Conservation (phyloP, 2,888 invertebrate genomes). For the Athetis lepigone region DNA sequence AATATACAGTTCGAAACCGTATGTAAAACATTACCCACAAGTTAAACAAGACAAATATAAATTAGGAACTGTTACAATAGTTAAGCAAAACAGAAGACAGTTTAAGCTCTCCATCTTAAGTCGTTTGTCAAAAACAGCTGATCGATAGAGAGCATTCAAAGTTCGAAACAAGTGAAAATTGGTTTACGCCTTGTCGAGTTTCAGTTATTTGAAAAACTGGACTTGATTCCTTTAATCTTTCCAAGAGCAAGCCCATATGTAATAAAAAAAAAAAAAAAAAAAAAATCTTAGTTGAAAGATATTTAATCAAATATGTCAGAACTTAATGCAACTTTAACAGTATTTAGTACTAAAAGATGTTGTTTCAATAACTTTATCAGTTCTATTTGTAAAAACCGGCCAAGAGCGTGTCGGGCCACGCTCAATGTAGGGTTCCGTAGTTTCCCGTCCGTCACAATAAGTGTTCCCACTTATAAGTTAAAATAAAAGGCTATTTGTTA, state of each 20-base stretch:
- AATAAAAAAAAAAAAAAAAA: too few relatives aligned
- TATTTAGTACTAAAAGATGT: background rate
- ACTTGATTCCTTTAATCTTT: constrained; percentile 26
- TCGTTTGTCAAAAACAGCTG: constrained; percentile 41
- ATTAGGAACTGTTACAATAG: constrained; percentile 1
- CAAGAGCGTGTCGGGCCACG: too few relatives aligned
- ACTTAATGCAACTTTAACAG: constrained; percentile 25
- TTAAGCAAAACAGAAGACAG: constrained; percentile 7
- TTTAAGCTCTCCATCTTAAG: background rate
- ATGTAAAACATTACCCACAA: background rate
- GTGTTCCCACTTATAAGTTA: too few relatives aligned
- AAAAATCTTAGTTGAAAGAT: background rate
- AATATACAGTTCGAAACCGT: constrained; percentile 1
- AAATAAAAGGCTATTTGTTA: too few relatives aligned
- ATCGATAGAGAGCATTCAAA: constrained; percentile 19
- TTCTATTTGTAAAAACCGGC: constrained; percentile 6
- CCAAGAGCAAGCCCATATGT: too few relatives aligned
- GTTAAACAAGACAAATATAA: background rate
- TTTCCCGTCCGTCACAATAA: too few relatives aligned
- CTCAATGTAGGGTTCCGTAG: too few relatives aligned
- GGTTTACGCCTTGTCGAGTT: constrained; percentile 4
- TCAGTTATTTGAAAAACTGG: constrained; percentile 22
- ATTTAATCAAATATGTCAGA: constrained; percentile 21
- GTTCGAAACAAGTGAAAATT: constrained; percentile 37
- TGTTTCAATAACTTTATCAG: background rate